These are phyloP conservation scores for Drosophila tropicalis DNA, from an alignment of 1,140 invertebrate species.

Conservation along the genomic window DNA sequence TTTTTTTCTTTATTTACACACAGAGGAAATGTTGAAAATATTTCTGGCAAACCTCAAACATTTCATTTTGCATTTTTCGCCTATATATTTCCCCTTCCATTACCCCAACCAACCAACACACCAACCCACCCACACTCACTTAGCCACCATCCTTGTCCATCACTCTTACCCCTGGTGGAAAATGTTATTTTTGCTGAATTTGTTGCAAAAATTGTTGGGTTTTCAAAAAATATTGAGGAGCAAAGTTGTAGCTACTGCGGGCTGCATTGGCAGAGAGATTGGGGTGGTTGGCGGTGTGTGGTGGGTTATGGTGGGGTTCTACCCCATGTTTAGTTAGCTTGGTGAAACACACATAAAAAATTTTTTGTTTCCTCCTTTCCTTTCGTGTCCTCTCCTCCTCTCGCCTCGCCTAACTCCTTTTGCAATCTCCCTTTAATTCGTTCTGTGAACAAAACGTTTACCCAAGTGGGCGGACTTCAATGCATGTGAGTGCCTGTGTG, in stretches of 20 bases:
- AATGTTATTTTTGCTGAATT: constrained; percentile 58
- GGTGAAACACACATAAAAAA: constrained; percentile 1
- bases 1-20: constrained; percentile 56
- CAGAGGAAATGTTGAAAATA: constrained; percentile 61
- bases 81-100: constrained; percentile 21
- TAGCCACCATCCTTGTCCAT: background rate
- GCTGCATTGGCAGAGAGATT: background rate
- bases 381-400: background rate
- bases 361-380: constrained; percentile 42
- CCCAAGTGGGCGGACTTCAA: constrained; percentile 22
- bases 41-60: constrained; percentile 77
- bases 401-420: background rate
- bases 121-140: background rate
- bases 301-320: constrained; percentile 14
- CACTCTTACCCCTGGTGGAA: constrained; percentile 35
- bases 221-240: constrained; percentile 75
- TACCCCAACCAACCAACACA: background rate
- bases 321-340: constrained; percentile 51
- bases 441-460: constrained; percentile 60
- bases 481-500: no score
- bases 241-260: constrained; percentile 48
- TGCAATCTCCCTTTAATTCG: constrained; percentile 3
- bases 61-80: constrained; percentile 63
- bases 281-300: background rate
- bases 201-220: constrained; percentile 68